Conservation (phyloP, 2,113 vertebrate species). For the Erinaceus europaeus region DNA sequence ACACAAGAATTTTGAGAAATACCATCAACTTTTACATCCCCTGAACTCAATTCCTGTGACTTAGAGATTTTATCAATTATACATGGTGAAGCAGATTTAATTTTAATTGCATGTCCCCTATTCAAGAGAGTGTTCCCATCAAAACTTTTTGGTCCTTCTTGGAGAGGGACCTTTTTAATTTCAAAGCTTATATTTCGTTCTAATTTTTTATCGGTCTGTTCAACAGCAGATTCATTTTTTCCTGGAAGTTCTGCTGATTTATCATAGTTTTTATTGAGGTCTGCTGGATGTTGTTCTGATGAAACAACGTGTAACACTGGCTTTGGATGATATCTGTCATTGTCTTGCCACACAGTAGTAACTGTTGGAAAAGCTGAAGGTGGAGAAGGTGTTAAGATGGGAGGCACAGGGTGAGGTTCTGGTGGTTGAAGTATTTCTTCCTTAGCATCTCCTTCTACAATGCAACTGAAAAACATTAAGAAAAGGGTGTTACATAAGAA, state of each 20-base stretch:
- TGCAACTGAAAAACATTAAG: constrained; percentile 82
- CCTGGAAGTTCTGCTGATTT: constrained; percentile 82
- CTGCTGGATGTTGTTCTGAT: constrained; percentile 84
- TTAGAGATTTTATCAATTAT: constrained; percentile 78
- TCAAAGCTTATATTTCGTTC: constrained; percentile 95
- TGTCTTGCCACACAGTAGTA: constrained; percentile 95
- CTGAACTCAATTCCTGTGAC: constrained; percentile 82
- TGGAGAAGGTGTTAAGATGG: constrained; percentile 96
- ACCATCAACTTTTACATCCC: constrained; percentile 82
- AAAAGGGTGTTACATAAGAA: not conserved
- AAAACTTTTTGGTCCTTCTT: constrained; percentile 95
- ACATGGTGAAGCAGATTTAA: constrained; percentile 81
- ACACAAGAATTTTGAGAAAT: constrained; percentile 76
- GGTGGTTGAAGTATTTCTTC: constrained; percentile 99
- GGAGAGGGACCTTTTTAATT: constrained; percentile 95
- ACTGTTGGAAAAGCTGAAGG: constrained; percentile 96
- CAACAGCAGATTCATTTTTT: constrained; percentile 77
- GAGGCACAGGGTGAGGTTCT: constrained; percentile 95
- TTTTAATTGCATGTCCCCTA: constrained; percentile 91
- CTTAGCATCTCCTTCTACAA: constrained; percentile 94
- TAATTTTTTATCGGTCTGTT: constrained; percentile 83
- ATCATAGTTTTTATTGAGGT: constrained; percentile 94
- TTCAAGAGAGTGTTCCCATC: constrained; percentile 89
- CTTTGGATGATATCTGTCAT: constrained; percentile 97
- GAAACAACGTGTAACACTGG: constrained; percentile 93